Evolutionary conservation across 2,113 vertebrate genomes (phyloP), one percentile per base, ranked within the genome.

Genomic region (Coptodon rendalli): DNA sequence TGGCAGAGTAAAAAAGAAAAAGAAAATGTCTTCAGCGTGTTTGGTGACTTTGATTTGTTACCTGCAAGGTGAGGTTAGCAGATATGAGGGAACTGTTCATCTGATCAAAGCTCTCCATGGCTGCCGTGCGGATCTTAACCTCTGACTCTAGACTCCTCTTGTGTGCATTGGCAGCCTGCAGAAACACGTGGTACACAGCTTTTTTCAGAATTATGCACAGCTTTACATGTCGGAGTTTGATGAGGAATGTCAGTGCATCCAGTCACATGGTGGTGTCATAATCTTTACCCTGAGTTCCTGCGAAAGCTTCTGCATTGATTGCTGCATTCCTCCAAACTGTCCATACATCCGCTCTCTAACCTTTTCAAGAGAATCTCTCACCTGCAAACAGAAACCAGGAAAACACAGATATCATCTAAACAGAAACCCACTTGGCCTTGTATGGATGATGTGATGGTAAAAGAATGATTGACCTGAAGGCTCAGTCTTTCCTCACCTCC

Each of bases 321-420:
- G 97, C 93, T 98, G 98, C 98, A 99, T 99, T 86, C 98, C 98
- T 81, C 98, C 97, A 34, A 98, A 98, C 95, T 99, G 98, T 9
- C 99, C 97, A 3, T 97, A 98, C 97, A 99, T 98, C 89, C 97
- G 94, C 95, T 97, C 97, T 89, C 99, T 97, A 61, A 99, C 98
- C 96, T 98, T 98, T 95, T 99, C 99, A 94, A 99, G 93, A n/a
- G 98, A 99, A 91, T 98, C 97, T 93, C 98, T 98, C 86, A 99
- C 98, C 98, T 99, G 92, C 43, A 14, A 7, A 73, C 54, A 87
- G 61, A 88, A 36, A 81, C 17, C 82, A 17, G 82, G 17, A 89
- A 19, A 53, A 52, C 13, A 36, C 56, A 59, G 36, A 89, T 27
- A 24, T 78, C 2, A 85, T 54, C 73, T 22, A 48, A 5, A 83